A percentile compares a stretch with the other conserved stretches of the same genome.
Evolutionary conservation across 2,888 invertebrate species (phyloP).

Genomic region (Neoitamus cyanurus): DNA sequence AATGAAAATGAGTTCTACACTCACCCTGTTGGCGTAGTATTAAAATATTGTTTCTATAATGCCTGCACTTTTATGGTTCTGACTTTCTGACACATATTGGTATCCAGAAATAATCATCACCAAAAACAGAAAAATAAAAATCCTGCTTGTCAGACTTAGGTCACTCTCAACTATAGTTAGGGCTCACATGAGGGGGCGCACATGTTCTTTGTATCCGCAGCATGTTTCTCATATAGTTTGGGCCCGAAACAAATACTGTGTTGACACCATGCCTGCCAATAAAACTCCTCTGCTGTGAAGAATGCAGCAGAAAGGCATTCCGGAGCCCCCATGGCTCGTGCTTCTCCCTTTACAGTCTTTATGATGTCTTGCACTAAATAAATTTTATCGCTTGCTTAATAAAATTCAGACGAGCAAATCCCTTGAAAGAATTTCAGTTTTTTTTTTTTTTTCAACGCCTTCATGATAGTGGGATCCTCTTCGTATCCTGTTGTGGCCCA

Average conservation of each 20-base stretch:
- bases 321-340: neutral
- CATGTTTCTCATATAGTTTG: neutral
- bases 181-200: neutral
- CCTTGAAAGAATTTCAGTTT: neutral
- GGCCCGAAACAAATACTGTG: neutral
- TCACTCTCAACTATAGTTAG: too few relatives aligned
- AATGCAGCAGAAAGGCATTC: conserved; percentile 8
- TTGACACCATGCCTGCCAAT: neutral
- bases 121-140: too few relatives aligned
- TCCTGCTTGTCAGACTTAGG: too few relatives aligned
- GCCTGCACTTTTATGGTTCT: too few relatives aligned
- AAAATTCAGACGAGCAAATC: neutral
- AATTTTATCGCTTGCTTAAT: conserved; percentile 19
- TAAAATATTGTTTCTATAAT: too few relatives aligned
- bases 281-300: neutral
- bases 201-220: neutral
- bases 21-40: too few relatives aligned
- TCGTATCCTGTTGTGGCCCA: neutral
- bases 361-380: conserved; percentile 15
- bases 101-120: too few relatives aligned
- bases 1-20: too few relatives aligned
- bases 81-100: too few relatives aligned
- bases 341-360: neutral
- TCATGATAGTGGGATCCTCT: neutral
- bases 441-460: neutral